phyloP scores from a whole-genome alignment of 2,797 vertebrate genomes.

The Gastrophryne carolinensis region DNA sequence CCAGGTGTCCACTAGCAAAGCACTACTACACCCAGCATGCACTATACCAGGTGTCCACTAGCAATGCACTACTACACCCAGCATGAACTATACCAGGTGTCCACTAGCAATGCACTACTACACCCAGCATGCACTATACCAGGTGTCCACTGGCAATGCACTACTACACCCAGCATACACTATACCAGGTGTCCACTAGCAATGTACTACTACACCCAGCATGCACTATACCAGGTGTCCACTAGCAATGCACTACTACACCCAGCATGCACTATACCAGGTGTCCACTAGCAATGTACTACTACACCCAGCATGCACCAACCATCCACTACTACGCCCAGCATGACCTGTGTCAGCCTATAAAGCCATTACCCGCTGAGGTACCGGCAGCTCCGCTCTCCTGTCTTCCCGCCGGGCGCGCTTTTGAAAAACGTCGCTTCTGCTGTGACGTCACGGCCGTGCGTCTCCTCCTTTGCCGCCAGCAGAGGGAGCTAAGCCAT shows the following conservation, averaged over 20 bases:
- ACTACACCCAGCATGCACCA: not conserved
- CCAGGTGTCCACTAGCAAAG: not conserved
- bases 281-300: too few relatives aligned
- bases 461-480: not conserved
- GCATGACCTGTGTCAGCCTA: not conserved
- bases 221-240: not conserved
- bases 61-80: not conserved
- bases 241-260: not conserved
- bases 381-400: too few relatives aligned
- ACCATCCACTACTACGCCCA: not conserved
- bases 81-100: not conserved
- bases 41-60: not conserved
- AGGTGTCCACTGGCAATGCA: not conserved
- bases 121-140: not conserved
- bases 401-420: not conserved
- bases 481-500: not conserved
- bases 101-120: not conserved
- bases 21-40: too few relatives aligned
- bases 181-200: not conserved
- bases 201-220: too few relatives aligned
- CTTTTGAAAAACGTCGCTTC: not conserved
- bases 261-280: not conserved
- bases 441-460: not conserved
- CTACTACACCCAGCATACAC: not conserved
- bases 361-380: not conserved